phyloP scores from a whole-genome alignment of 64 coral and sea anemone species.

The Montipora sp. region DNA sequence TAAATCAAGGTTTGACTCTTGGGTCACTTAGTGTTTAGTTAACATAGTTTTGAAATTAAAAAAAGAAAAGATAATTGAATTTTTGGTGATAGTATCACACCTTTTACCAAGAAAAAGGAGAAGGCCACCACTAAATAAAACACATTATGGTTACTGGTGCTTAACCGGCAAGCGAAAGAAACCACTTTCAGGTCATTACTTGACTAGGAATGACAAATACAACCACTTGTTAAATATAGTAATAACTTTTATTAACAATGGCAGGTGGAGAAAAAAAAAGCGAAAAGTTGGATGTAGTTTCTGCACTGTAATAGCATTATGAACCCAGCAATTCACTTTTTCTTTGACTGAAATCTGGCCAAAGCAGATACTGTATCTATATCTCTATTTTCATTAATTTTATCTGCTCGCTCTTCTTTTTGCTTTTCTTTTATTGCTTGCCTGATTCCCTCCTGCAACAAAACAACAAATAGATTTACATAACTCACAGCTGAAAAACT shows the following conservation, averaged over 20 bases:
- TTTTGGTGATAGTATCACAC: too few species aligned
- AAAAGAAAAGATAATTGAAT: too few species aligned
- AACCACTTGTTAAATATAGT: neutral
- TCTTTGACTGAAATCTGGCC: constrained; percentile 64
- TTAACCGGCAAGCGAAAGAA: too few species aligned
- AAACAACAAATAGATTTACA: neutral
- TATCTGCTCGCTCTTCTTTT: constrained; percentile 51
- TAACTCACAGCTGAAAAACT: too few species aligned
- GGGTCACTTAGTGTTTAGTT: too few species aligned
- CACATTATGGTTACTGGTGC: too few species aligned
- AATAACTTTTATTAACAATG: neutral
- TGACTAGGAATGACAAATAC: neutral
- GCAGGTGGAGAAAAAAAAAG: neutral
- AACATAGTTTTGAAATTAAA: too few species aligned
- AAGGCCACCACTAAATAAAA: too few species aligned
- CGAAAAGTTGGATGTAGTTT: neutral
- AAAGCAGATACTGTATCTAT: constrained; percentile 8
- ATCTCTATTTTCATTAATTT: constrained; percentile 60
- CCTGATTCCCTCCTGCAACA: constrained; percentile 47
- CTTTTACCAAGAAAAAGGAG: too few species aligned
- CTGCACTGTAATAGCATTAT: neutral
- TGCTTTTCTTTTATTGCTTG: constrained; percentile 54
- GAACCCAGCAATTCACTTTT: neutral
- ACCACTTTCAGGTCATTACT: too few species aligned
- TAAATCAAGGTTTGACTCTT: too few species aligned